Evolutionary conservation across 2,888 invertebrate genomes (phyloP), one percentile per base, ranked within the genome.

Genomic region (Brachylomia viminalis): DNA sequence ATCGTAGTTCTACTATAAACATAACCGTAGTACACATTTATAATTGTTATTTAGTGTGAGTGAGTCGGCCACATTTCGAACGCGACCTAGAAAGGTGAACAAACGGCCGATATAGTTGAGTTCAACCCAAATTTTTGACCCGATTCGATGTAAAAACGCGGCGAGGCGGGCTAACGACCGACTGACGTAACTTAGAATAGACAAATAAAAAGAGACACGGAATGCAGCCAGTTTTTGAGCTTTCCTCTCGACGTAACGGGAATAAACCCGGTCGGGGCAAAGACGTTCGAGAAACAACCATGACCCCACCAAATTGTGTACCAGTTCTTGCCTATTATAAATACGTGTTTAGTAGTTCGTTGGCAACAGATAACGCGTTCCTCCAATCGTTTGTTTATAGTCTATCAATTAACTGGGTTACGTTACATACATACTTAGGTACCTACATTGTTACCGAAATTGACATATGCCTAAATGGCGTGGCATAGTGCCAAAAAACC

Each of bases 91-190:
- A 95, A 92, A 95, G 95, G 94, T 95, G 94, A 95, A 95, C 90
- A 95, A 94, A 95, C 95, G 93, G 77, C 92, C 93, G 94, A 94
- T 93, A 93, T 92, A 90, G 87, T 90, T 77, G 92, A 92, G 93
- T 94, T 94, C 95, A 95, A 93, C 95, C 94, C 91, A 95, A 94
- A 95, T 95, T 93, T 95, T 94, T 94, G 95, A 95, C 95, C 95
- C 90, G 93, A 94, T 95, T 95, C 93, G 90, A 91, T 90, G 91
- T 92, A 94, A 94, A 93, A 95, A 94, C 93, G 85, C 88, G 86
- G 80, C 86, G 89, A 77, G 88, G 81, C 90, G 90, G 92, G 94
- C 91, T 93, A 94, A 94, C 92, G 94, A 95, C 93, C 90, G 89
- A 65, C 88, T 93, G 92, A 92, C 92, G 94, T 92, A 93, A 93